Base-by-base conservation (phyloP, 2,113 vertebrate genomes). In the Hippoglossus stenolepis region DNA sequence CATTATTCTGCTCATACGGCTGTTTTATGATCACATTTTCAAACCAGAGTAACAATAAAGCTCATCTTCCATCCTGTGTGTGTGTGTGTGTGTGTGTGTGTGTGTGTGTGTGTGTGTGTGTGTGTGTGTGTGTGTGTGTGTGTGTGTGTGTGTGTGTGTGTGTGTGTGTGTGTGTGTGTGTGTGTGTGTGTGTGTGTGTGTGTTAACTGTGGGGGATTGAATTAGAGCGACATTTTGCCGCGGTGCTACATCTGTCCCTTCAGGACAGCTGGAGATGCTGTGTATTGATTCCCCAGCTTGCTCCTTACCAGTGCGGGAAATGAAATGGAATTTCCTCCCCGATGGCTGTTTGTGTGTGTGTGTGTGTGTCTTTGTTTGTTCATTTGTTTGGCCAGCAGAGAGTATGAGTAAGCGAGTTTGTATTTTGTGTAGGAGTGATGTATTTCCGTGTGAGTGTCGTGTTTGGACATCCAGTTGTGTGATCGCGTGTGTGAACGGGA, bases 281-380 rank as follows among this genome's bases (percentile, higher is more conserved):
- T 72, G 73, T 91, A 93, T 94, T 79, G 93, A 94, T 94, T 92
- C 82, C 73, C 80, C 79, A 75, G 75, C 75, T 80, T 64, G 73
- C 85, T 87, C 80, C 77, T 87, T 73, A 90, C 85, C 85, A 81
- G 85, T 74, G 73, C 65, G 35, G 89, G 85, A 90, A 92, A 92
- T 93, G 85, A 92, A 93, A 91, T 91, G 83, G 87, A 91, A 91
- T 90, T 86, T 83, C 61, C 82, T 88, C 84, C 86, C 86, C 28
- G 3, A 67, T 85, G 86, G 80, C 73, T 68, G 79, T 13, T 26
- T 35, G 58, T 65, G 24, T 24, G 24, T 62, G 56, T 21, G 35
- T 70, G 70, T 53, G 58, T 35, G 56, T 68, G 12, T 75, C 2
- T 38, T 38, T 38, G 35, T 38, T 13, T 70, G 38, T 84, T 64